Base-by-base conservation (phyloP, 2,888 invertebrate genomes). In the Drosophila cracens region DNA sequence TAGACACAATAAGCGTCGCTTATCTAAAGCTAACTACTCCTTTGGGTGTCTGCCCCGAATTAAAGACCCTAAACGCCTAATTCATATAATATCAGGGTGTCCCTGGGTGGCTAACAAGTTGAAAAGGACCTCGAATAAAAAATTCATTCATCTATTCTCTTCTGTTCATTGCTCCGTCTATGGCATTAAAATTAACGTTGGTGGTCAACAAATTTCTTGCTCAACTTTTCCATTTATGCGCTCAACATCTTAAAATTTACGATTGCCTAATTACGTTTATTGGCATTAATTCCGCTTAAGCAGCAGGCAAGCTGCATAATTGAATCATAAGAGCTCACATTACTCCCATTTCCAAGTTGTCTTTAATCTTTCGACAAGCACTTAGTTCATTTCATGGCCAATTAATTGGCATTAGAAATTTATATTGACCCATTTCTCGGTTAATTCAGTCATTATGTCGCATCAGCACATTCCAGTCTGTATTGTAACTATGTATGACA, bases 1-100 rank as follows among this genome's bases (percentile, higher is more conserved):
- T 33, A 58, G 57, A 68, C 61, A 70, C 51, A 70, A 67, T 66
- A 89, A 82, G 68, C 67, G 74, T 46, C 88, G 88, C 87, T 87
- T 87, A 89, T 86, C 88, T 79, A 74, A 70, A 70, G 72, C 76
- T 89, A 89, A 86, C 90, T 83, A 89, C 79, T 87, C 88, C 88
- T 87, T 83, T 79, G 90, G 83, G 90, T 89, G 90, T 90, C 88
- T 89, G 86, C 51, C 53, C 64, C 63, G 74, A 82, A 74, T 78
- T 71, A 74, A 65, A 69, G 74, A 52, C 59, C 71, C 62, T 76
- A 68, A 67, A 72, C 59, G 76, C 57, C 64, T 40, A 57, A 72
- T 65, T 79, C 74, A 68, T 76, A 86, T 69, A 62, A 33, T 48
- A 53, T 16, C 43, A 43, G 40, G 51, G 33, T 10, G 27, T 36